A percentile compares a stretch with the other conserved stretches of the same genome.
These are phyloP conservation scores for Micropoecilia bifurca DNA, from an alignment of 2,797 vertebrate genomes.

Conservation along the genomic window DNA sequence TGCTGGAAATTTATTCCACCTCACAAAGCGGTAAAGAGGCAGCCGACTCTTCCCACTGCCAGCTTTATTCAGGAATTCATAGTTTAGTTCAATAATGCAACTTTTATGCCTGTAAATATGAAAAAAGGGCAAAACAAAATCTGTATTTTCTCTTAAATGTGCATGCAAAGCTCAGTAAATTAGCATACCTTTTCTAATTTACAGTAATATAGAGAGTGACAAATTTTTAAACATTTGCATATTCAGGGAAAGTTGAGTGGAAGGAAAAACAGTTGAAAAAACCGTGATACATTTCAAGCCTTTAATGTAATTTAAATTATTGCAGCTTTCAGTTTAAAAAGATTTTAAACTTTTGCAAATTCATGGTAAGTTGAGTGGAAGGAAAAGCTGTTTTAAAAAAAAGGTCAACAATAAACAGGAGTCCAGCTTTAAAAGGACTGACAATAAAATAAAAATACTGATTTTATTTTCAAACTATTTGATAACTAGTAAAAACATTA, in stretches of 20 bases:
- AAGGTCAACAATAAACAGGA: too few species aligned
- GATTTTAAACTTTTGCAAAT: background rate
- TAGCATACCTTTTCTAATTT: too few species aligned
- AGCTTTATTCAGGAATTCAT: background rate
- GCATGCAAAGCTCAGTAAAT: background rate
- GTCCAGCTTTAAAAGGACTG: background rate
- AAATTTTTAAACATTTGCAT: too few species aligned
- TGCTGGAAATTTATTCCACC: conserved; percentile 39
- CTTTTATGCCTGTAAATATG: background rate
- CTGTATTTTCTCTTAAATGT: background rate
- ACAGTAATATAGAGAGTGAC: background rate
- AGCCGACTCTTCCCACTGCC: background rate
- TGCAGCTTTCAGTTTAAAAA: background rate
- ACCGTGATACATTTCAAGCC: too few species aligned
- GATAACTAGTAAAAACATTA: background rate
- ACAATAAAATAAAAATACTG: background rate
- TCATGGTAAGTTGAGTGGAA: background rate
- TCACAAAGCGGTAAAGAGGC: conserved; percentile 1
- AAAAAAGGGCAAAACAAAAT: background rate
- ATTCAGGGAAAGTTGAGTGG: too few species aligned
- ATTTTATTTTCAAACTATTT: background rate
- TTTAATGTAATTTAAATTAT: too few species aligned
- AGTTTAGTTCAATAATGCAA: background rate
- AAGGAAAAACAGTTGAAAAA: too few species aligned
- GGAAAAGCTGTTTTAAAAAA: too few species aligned